Percentiles rank a stretch among this genome's conserved stretches.
These are phyloP conservation scores for Amiota minor DNA, from an alignment of 2,888 invertebrate species.

Conservation along the genomic window DNA sequence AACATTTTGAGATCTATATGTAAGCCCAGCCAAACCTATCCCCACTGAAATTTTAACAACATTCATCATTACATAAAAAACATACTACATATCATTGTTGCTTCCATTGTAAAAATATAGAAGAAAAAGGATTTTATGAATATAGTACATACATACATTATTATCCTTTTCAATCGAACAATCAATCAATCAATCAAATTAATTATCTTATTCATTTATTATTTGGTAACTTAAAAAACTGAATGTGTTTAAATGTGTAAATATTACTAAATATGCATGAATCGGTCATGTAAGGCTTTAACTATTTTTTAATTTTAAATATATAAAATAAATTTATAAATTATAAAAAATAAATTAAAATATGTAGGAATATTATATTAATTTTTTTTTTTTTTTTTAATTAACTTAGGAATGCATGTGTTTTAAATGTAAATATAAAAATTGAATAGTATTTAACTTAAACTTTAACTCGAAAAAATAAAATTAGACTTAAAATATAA, in stretches of 20 bases:
- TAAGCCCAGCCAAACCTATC: constrained; percentile 48
- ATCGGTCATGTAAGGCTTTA: constrained; percentile 49
- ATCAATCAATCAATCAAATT: constrained; percentile 39
- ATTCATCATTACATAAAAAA: constrained; percentile 15
- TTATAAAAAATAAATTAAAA: no score
- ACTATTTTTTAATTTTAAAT: constrained; percentile 42
- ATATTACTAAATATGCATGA: constrained; percentile 30
- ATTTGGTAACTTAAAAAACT: background rate
- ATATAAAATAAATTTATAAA: no score
- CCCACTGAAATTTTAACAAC: background rate
- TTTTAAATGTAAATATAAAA: no score
- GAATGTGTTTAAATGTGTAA: constrained; percentile 1
- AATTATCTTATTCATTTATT: constrained; percentile 15
- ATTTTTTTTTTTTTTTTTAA: no score
- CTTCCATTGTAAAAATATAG: constrained; percentile 27
- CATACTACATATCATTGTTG: constrained; percentile 36
- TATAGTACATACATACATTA: constrained; percentile 24
- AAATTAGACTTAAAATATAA: no score
- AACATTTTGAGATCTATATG: constrained; percentile 72
- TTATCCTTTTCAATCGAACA: constrained; percentile 35
- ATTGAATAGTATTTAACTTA: no score
- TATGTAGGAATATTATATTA: no score
- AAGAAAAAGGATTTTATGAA: background rate
- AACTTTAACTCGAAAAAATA: no score
- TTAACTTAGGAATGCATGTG: no score